Evolutionary conservation across 2,113 vertebrate genomes (phyloP), one percentile per base, ranked within the genome.

Genomic region (Cyanoliseus patagonus): DNA sequence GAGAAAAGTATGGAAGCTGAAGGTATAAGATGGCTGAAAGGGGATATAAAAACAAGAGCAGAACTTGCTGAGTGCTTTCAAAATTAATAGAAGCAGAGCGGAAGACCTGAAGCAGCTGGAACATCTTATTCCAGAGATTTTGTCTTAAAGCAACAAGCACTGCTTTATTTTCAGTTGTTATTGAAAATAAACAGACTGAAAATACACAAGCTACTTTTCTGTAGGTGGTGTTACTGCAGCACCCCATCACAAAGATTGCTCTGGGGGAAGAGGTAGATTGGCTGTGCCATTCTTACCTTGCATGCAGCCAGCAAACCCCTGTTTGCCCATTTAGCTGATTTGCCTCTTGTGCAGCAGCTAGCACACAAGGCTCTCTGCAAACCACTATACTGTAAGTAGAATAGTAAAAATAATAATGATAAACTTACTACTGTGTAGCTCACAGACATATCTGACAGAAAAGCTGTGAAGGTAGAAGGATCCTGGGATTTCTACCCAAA

Each of bases 61-160:
- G 76, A 92, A 92, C 55, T 74, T 44, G 62, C 39, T 18, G 47
- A 28, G 24, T 83, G 59, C 31, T 64, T 92, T 86, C 83, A 88
- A 52, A 88, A 39, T 47, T 5, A 66, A 52, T 28, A 73, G 67
- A 73, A 69, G 37, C 18, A 73, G 15, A 67, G 22, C 28, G 81
- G 53, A 89, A 77, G 77, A 81, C 46, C 37, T 83, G 49, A 86
- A 94, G 86, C 73, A 96, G 83, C 53, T 95, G 80, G 53, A 81
- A 35, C 20, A 59, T 53, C 70, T 88, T 83, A 74, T n/a, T 84
- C 28, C 1, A 1, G 41, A 83, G 25, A 59, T 67, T 81, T 77
- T 74, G 13, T 57, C 88, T 86, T 88, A 88, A 92, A 81, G 76
- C 53, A 74, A 41, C 20, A 90, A 78, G 10, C 9, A 49, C 22